A percentile compares a stretch with the other conserved stretches of the same genome.
phyloP scores from a whole-genome alignment of 2,888 invertebrate genomes.

The Leptinotarsa peninsularis region DNA sequence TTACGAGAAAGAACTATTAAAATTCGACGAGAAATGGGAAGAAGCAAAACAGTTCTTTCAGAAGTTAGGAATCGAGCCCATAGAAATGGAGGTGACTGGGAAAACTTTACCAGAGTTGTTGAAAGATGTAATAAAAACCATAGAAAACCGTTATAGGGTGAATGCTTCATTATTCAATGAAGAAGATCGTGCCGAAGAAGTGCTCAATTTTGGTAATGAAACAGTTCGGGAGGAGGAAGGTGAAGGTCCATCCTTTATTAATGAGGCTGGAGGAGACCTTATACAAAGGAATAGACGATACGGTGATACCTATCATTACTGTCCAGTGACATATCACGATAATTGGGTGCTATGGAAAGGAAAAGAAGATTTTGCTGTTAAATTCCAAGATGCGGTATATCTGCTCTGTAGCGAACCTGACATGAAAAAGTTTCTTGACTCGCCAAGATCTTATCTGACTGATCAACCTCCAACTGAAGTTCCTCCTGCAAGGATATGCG shows the following conservation, averaged over 20 bases:
- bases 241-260: slow-evolving; percentile 59
- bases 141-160: slow-evolving; percentile 63
- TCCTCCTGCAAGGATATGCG: slow-evolving; percentile 70
- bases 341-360: slow-evolving; percentile 73
- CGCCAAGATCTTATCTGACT: slow-evolving; percentile 68
- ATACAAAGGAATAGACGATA: slow-evolving; percentile 58
- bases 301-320: slow-evolving; percentile 72
- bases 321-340: slow-evolving; percentile 72
- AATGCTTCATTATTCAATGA: slow-evolving; percentile 66
- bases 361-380: slow-evolving; percentile 69
- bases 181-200: slow-evolving; percentile 67
- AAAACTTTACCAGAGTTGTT: slow-evolving; percentile 56
- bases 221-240: slow-evolving; percentile 63
- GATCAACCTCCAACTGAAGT: slow-evolving; percentile 53
- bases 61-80: slow-evolving; percentile 46
- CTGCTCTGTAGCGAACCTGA: slow-evolving; percentile 69
- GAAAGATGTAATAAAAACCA: slow-evolving; percentile 54
- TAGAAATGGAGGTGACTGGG: slow-evolving; percentile 54
- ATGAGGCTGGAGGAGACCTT: slow-evolving; percentile 35
- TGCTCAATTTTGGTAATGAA: slow-evolving; percentile 67
- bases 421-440: slow-evolving; percentile 67
- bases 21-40: slow-evolving; percentile 51
- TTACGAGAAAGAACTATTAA: slow-evolving; percentile 47
- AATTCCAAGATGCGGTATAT: slow-evolving; percentile 70
- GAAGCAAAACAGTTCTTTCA: slow-evolving; percentile 52